Evolutionary conservation across 2,888 invertebrate species (phyloP).

Genomic region (Macrosiphum euphorbiae): DNA sequence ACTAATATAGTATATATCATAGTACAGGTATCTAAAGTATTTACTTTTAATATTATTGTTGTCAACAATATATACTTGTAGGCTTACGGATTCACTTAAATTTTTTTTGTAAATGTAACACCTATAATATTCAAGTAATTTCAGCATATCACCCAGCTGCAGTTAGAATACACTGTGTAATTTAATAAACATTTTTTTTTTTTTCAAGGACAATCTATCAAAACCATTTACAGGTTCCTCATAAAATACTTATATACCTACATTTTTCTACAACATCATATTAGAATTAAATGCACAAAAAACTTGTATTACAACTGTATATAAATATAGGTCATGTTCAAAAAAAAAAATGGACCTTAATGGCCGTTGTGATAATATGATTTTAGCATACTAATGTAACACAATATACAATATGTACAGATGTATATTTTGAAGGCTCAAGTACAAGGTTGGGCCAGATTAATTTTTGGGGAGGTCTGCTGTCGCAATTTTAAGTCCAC

Average conservation of each 20-base stretch:
- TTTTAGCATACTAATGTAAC: constrained; percentile 49
- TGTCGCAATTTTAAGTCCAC: neutral
- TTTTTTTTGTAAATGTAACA: neutral
- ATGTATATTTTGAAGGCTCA: constrained; percentile 24
- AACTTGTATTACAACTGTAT: constrained; percentile 41
- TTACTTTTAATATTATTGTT: neutral
- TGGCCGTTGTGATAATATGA: constrained; percentile 48
- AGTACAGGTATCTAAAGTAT: neutral
- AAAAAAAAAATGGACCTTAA: constrained; percentile 48
- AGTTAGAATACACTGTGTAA: neutral
- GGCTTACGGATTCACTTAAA: neutral
- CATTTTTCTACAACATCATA: neutral
- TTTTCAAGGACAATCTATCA: constrained; percentile 13
- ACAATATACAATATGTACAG: constrained; percentile 18
- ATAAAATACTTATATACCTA: neutral
- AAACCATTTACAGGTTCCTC: constrained; percentile 2
- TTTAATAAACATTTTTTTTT: constrained; percentile 15
- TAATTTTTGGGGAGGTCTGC: constrained; percentile 27
- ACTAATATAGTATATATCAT: neutral
- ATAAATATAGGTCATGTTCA: constrained; percentile 54
- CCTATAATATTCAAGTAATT: neutral
- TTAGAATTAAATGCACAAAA: constrained; percentile 46
- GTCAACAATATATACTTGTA: neutral
- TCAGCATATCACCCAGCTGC: neutral
- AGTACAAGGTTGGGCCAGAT: constrained; percentile 34